Base-by-base conservation (phyloP, 2,888 invertebrate genomes). In the Amphiduros pacificus region DNA sequence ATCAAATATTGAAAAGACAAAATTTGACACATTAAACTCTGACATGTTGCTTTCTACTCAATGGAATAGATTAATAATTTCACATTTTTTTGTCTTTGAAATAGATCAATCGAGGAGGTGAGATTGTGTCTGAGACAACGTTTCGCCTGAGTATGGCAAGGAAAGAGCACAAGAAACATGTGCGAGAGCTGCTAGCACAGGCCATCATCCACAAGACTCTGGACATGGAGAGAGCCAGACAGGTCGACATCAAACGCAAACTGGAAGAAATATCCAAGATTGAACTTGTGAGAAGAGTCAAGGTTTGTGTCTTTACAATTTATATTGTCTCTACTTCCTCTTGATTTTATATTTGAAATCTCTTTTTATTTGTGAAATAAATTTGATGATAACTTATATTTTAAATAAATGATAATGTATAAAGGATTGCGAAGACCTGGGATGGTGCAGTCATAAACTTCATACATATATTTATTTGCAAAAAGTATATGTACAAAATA, bases 251-350 rank as follows among this genome's bases (percentile, higher is more conserved):
- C 22, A 73, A 75, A 48, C 70, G 73, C 40, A 80, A 80, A 61
- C 68, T 82, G 26, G 82, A 82, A 57, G 81, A 82, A 62, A 82
- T 82, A 29, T 73, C 80, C 0, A 82, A 82, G 60, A 77, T 82
- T 41, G 82, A 82, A 67, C 68, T 80, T 22, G 82, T 82, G 22
- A 66, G 75, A 26, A 66, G 78, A 72, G 79, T 82, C 0, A 65
- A 76, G 73, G 82, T 82, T 72, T 69, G 78, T 55, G n/a, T n/a
- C n/a, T n/a, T n/a, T n/a, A n/a, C n/a, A n/a, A n/a, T n/a, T n/a
- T n/a, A n/a, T n/a, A n/a, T n/a, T n/a, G n/a, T n/a, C n/a, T n/a
- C n/a, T n/a, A n/a, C n/a, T n/a, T n/a, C n/a, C n/a, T n/a, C n/a
- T n/a, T n/a, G n/a, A n/a, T n/a, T n/a, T n/a, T n/a, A n/a, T n/a